These are phyloP conservation scores for Archips crataeganus DNA, from an alignment of 2,888 invertebrate genomes.

Conservation along the genomic window DNA sequence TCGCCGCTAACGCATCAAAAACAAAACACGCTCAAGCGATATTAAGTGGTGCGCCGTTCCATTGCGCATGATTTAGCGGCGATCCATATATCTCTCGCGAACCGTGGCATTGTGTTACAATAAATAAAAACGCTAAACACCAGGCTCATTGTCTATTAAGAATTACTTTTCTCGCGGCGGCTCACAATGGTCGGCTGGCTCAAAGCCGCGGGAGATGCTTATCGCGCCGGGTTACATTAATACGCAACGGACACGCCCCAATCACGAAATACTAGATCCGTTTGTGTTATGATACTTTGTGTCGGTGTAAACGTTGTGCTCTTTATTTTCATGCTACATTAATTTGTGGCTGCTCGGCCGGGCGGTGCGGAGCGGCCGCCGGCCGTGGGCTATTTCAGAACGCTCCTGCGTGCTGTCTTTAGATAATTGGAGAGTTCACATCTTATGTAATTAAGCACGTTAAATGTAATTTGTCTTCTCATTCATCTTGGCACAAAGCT, in stretches of 20 bases:
- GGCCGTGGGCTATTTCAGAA: constrained; percentile 25
- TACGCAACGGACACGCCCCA: constrained; percentile 80
- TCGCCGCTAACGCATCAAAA: constrained; percentile 35
- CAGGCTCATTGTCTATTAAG: constrained; percentile 82
- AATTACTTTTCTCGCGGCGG: constrained; percentile 78
- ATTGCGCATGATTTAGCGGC: constrained; percentile 54
- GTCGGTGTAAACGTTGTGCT: constrained; percentile 53
- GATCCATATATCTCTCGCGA: constrained; percentile 71
- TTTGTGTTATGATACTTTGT: constrained; percentile 67
- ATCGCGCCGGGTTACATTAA: constrained; percentile 76
- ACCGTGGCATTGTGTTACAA: constrained; percentile 75
- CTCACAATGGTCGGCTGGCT: constrained; percentile 79
- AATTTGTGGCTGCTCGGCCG: constrained; percentile 48
- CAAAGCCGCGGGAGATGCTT: constrained; percentile 74
- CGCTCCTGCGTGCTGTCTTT: constrained; percentile 30
- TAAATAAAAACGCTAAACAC: constrained; percentile 83
- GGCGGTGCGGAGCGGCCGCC: neutral
- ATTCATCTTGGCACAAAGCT: neutral
- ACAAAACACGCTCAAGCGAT: constrained; percentile 38
- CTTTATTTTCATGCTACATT: constrained; percentile 68
- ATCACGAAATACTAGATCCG: constrained; percentile 81
- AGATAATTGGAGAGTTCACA: constrained; percentile 27
- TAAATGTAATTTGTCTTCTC: too few relatives aligned
- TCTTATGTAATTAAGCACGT: neutral
- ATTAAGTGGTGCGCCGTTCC: constrained; percentile 46